Conservation (phyloP, 2,888 invertebrate genomes). For the Synergus gifuensis region DNA sequence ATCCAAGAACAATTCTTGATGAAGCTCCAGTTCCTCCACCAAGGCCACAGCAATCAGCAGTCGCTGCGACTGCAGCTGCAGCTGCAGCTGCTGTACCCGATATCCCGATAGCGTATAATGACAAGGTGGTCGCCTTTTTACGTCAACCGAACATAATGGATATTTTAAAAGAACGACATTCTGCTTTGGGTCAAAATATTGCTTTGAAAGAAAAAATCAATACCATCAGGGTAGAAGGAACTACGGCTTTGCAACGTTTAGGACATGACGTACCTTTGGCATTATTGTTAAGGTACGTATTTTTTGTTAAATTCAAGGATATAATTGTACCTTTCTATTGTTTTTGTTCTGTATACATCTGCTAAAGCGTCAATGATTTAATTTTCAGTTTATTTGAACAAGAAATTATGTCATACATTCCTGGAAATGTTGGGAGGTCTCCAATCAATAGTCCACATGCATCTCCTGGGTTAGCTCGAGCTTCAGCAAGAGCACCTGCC, state of each 20-base stretch:
- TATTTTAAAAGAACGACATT: constrained; percentile 90
- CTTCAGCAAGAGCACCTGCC: constrained; percentile 90
- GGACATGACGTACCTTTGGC: constrained; percentile 97
- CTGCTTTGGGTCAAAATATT: constrained; percentile 85
- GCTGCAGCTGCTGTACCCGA: constrained; percentile 80
- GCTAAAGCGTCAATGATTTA: constrained; percentile 48
- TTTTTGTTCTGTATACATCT: not conserved
- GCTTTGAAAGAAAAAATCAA: constrained; percentile 92
- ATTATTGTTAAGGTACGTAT: constrained; percentile 89
- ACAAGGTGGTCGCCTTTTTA: constrained; percentile 97
- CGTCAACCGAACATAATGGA: constrained; percentile 96
- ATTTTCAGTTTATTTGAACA: constrained; percentile 95
- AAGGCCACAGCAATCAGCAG: constrained; percentile 81
- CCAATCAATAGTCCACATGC: constrained; percentile 84
- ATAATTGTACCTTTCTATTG: constrained; percentile 55
- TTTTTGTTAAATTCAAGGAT: too few species aligned
- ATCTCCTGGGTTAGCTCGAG: constrained; percentile 89
- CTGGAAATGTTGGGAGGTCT: constrained; percentile 79
- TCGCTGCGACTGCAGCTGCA: constrained; percentile 78
- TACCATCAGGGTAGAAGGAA: constrained; percentile 93
- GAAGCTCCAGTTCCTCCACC: constrained; percentile 89
- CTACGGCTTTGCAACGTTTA: constrained; percentile 88
- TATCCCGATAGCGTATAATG: constrained; percentile 95
- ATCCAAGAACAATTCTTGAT: constrained; percentile 78
- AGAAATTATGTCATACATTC: constrained; percentile 98